Conservation (phyloP, 2,113 vertebrate genomes). For the Arizona elegans region DNA sequence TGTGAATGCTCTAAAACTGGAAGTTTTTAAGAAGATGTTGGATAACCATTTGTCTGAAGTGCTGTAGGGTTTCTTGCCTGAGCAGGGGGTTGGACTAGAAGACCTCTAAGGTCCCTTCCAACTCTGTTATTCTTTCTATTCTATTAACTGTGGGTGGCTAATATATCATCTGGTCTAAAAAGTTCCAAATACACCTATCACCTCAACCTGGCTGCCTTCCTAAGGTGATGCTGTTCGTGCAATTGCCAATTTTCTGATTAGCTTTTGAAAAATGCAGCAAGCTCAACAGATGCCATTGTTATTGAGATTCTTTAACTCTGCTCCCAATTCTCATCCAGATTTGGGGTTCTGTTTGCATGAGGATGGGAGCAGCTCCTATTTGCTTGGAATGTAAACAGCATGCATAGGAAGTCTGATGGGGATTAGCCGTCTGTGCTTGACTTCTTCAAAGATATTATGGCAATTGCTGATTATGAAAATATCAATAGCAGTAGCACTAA, state of each 20-base stretch:
- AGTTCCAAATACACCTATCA: background rate
- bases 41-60: background rate
- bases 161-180: background rate
- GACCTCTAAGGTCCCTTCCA: no score
- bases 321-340: background rate
- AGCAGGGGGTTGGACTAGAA: no score
- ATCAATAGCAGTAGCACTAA: no score
- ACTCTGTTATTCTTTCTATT: no score
- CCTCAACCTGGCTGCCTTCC: background rate
- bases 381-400: background rate
- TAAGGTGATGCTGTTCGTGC: background rate
- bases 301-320: background rate
- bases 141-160: background rate
- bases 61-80: no score
- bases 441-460: background rate
- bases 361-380: background rate
- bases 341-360: background rate
- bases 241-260: background rate
- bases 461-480: background rate
- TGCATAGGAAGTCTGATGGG: background rate
- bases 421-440: background rate
- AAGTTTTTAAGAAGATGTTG: no score
- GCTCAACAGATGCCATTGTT: background rate
- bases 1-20: no score
- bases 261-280: background rate